Evolutionary conservation across 2,888 invertebrate species (phyloP), one percentile per base, ranked within the genome.

Genomic region (Chelonus formosanus): DNA sequence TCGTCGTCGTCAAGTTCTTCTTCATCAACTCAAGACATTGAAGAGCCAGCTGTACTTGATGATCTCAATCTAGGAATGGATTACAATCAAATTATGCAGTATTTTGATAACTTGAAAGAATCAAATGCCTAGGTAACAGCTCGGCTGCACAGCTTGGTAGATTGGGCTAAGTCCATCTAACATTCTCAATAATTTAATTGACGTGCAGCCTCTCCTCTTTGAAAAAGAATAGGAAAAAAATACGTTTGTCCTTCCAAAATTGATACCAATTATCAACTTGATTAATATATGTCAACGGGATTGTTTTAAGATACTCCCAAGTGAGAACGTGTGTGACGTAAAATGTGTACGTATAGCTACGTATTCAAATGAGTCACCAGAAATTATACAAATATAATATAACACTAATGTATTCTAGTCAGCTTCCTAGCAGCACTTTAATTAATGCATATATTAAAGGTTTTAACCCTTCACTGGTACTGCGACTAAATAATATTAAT

Each of bases 41-140:
- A 87, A 50, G 91, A 91, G 76, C 85, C 90, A 73, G 88, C 91
- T 68, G 91, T 89, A 58, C 86, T 94, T 75, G 94, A 94, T 85
- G 93, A 94, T 84, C 88, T 95, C 72, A 89, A 89, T 77, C 84
- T 89, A 69, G 94, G 94, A 82, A 95, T 97, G 95, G 95, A 97
- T 86, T 97, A 97, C 86, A 96, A 97, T 85, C 96, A 97, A 88
- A 94, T 98, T 85, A 95, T 97, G 94, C 94, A 96, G 85, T 97
- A 97, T 86, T 97, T 98, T 88, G 96, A 97, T 88, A 97, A 96
- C 89, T 89, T 98, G 83, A 97, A 97, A 91, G 92, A 93, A 87
- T 93, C 93, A 86, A 93, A 93, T 88, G 93, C 93, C 92, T 93
- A 92, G 92, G 92, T 92, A 88, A 73, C 71, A 71, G 73, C 91